Evolutionary conservation across 2,797 vertebrate genomes (phyloP).

Genomic region (Sebastolobus altivelis): DNA sequence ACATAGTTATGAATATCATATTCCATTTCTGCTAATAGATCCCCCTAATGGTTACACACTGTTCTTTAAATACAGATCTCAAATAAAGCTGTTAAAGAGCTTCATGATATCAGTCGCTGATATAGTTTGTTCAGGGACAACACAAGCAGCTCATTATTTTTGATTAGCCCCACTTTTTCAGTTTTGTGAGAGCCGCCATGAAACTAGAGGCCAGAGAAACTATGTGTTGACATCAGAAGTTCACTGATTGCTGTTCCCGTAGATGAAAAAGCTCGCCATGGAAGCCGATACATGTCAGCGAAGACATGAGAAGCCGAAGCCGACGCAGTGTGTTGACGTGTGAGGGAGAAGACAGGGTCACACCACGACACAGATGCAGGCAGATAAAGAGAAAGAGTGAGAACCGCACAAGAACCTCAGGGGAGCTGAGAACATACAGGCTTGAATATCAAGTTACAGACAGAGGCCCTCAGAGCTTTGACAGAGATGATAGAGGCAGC

Average conservation of each 20-base stretch:
- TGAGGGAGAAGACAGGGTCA: constrained; percentile 55
- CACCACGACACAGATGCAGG: constrained; percentile 49
- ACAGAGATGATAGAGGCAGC: constrained; percentile 53
- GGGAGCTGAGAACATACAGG: constrained; percentile 55
- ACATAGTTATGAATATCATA: too few species aligned
- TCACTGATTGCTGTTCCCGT: neutral
- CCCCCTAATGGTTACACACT: neutral
- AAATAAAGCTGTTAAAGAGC: neutral
- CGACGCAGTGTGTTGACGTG: constrained; percentile 34
- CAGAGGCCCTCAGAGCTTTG: constrained; percentile 43
- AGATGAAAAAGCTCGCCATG: neutral
- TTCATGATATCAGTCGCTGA: too few species aligned
- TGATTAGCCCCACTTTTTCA: neutral
- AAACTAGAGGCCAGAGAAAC: neutral
- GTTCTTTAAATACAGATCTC: neutral
- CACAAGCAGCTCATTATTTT: constrained; percentile 16
- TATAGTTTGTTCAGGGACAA: neutral
- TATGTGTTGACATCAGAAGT: constrained; percentile 11
- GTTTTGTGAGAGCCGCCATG: neutral
- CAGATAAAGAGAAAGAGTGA: constrained; percentile 54
- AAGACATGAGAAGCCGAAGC: constrained; percentile 29
- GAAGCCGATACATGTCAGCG: constrained; percentile 3
- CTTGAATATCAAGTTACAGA: constrained; percentile 64
- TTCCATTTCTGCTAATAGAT: too few species aligned
- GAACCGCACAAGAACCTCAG: constrained; percentile 36